Evolutionary conservation across 2,113 vertebrate genomes (phyloP), one percentile per base, ranked within the genome.

Genomic region (Garra rufa): DNA sequence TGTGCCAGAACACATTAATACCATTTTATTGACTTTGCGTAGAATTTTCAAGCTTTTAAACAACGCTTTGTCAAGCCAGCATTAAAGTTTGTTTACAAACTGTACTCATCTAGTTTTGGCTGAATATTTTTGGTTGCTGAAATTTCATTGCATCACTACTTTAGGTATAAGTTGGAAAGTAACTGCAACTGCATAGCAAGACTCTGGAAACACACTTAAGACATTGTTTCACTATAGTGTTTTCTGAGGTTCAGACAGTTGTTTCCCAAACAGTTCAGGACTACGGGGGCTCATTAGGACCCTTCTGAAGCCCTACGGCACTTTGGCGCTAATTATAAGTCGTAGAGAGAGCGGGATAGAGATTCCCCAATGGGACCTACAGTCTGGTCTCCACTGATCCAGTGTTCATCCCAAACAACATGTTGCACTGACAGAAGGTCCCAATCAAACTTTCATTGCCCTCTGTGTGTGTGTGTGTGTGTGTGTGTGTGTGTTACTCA

Each of bases 401-500:
- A n/a, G 52, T 24, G 28, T 55, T 55, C 75, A 77, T 77, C 4
- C 30, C 81, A 67, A 86, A 89, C 88, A 90, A 90, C 85, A 89
- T 88, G 86, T 85, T 84, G 79, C 57, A 83, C 63, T 44, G 85
- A 83, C 85, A 82, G 88, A 76, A 57, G 67, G 85, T 57, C 81
- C 86, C 83, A 78, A 89, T 91, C 86, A 84, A 88, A 91, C 79
- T 85, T 92, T 93, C 85, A 91, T 92, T 88, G 89, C 87, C 90
- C 89, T 91, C 87, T 34, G 34, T 89, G 91, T 88, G 87, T 67
- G 61, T 88, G 83, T 93, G 88, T 90, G 93, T 94, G 61, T 88
- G 83, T 91, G 88, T 89, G 91, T 88, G 61, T 88, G 83, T 93
- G 88, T 90, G 93, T 94, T 92, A 93, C 93, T 93, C 91, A 93